Percentiles rank a stretch among this genome's conserved stretches.
These are phyloP conservation scores for Chalcis sispes DNA, from an alignment of 2,888 invertebrate species.

Conservation along the genomic window DNA sequence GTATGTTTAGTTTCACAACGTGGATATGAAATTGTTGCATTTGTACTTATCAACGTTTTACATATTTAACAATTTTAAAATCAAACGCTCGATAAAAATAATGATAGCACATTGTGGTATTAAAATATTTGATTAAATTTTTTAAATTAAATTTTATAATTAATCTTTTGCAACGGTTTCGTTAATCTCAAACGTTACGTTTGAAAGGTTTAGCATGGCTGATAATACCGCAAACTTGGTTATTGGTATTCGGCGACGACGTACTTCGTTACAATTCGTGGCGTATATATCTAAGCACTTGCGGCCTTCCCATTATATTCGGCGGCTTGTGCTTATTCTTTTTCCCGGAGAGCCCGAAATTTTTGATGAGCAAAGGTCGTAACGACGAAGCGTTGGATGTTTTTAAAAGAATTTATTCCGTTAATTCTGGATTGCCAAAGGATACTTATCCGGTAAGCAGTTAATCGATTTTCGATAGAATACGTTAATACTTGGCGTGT, in stretches of 20 bases:
- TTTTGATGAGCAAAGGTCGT: conserved; percentile 83
- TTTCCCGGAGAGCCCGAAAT: conserved; percentile 88
- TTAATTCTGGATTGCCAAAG: conserved; percentile 81
- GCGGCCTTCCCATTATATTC: conserved; percentile 81
- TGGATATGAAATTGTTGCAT: no score
- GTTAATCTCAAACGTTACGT: no score
- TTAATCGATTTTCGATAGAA: conserved; percentile 57
- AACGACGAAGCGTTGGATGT: conserved; percentile 82
- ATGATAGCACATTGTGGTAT: no score
- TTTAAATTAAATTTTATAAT: no score
- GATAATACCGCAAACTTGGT: conserved; percentile 78
- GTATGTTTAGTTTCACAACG: no score
- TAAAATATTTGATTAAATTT: no score
- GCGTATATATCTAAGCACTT: conserved; percentile 76
- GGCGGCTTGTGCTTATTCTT: conserved; percentile 80
- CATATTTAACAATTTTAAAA: no score
- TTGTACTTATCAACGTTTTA: no score
- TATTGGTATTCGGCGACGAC: conserved; percentile 49
- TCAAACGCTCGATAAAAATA: no score
- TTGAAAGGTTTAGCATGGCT: conserved; percentile 85
- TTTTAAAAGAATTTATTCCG: conserved; percentile 81
- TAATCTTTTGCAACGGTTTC: no score
- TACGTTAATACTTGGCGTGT: conserved; percentile 65
- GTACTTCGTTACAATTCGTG: conserved; percentile 70
- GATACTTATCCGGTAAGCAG: conserved; percentile 83